Evolutionary conservation across 2,797 vertebrate genomes (phyloP), one percentile per base, ranked within the genome.

Genomic region (Sebastes reedi): DNA sequence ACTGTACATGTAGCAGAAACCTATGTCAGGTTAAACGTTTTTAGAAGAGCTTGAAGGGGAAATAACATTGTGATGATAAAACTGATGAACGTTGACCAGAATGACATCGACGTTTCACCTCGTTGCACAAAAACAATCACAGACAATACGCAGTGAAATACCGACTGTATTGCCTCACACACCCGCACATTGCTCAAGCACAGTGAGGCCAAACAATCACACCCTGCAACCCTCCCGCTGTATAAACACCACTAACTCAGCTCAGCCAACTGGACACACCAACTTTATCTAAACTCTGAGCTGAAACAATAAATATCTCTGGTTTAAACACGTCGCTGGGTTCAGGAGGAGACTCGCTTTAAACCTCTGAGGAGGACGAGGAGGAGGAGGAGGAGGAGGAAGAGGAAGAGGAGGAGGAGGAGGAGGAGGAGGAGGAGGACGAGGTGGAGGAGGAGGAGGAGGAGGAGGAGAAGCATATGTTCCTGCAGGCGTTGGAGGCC

Each of bases 231-330:
- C 32, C 32, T 39, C 36, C 36, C 36, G 12, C 36, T 8, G 29
- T 69, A 75, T 81, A 89, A 81, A 87, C 87, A 83, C 72, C 14
- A 30, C 10, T 36, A 42, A 65, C 68, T 64, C 60, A 50, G 64
- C 67, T 74, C 74, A 60, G 60, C 5, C 68, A 68, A 77, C 68
- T 64, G 62, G 80, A 88, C 67, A 30, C 55, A 34, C 46, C 4
- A n/a, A 42, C 83, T 80, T 72, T 68, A 82, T 87, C 82, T 78
- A 79, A 83, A 84, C 76, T 75, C 9, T 0, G 65, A 52, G 83
- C 71, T 77, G 78, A 72, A 87, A 84, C 80, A 77, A 87, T 86
- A 90, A 88, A 91, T 84, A 67, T 72, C 60, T 82, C 36, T 8
- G 68, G 56, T 79, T 82, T 56, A 72, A 77, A 87, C 34, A 80